phyloP scores from a whole-genome alignment of 2,113 vertebrate genomes.

The Promerops cafer region DNA sequence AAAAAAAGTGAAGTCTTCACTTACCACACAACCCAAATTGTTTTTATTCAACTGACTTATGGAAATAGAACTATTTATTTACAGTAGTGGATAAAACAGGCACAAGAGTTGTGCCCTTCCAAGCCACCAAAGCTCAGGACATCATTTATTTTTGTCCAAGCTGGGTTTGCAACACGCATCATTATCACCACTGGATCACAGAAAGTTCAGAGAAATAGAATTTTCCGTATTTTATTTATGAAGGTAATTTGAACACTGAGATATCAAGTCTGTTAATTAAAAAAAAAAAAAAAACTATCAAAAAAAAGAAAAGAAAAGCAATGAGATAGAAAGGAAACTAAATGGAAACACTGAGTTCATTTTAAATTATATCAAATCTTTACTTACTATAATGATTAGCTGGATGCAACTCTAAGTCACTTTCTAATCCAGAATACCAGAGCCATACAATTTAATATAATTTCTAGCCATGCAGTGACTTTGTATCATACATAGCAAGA shows the following conservation, averaged over 20 bases:
- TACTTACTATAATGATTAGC: not conserved
- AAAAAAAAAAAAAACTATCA: not conserved
- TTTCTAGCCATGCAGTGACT: not conserved
- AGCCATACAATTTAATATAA: not conserved
- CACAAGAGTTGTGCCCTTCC: not conserved
- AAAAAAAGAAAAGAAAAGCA: not conserved
- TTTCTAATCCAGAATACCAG: not conserved
- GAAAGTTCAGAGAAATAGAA: not conserved
- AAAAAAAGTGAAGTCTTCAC: not conserved
- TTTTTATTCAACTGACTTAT: not conserved
- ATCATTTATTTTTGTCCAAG: not conserved
- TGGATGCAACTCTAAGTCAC: not conserved
- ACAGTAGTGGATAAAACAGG: not conserved
- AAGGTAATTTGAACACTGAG: not conserved
- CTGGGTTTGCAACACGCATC: not conserved
- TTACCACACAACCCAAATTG: not conserved
- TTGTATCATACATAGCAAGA: not conserved
- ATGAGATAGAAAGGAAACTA: not conserved
- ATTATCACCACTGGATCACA: not conserved
- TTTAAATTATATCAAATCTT: not conserved
- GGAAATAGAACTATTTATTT: not conserved
- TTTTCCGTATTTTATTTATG: not conserved
- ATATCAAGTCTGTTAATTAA: not conserved
- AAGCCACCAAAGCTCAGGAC: not conserved
- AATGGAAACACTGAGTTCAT: not conserved